Percentiles rank a stretch among this genome's conserved stretches.
phyloP scores from a whole-genome alignment of 2,888 invertebrate species.

The Incurvaria masculella region DNA sequence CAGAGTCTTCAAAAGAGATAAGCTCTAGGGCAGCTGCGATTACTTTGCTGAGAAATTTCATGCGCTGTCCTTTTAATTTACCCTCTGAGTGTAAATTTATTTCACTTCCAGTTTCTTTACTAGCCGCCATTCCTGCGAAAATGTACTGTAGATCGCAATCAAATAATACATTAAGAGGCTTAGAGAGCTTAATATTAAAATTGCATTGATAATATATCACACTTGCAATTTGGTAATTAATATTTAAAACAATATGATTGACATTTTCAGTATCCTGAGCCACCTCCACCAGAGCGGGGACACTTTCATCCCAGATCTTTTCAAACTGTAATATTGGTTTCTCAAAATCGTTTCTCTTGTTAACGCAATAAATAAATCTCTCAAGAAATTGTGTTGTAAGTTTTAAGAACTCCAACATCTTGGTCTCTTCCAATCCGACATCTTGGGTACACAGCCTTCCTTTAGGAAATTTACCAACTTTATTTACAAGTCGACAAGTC shows the following conservation, averaged over 20 bases:
- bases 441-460: conserved; percentile 79
- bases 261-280: conserved; percentile 74
- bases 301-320: conserved; percentile 65
- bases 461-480: conserved; percentile 80
- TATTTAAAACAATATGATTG: conserved; percentile 70
- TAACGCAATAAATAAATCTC: conserved; percentile 39
- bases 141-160: conserved; percentile 67
- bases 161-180: conserved; percentile 72
- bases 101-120: conserved; percentile 42
- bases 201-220: conserved; percentile 76
- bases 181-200: conserved; percentile 71
- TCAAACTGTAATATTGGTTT: conserved; percentile 52
- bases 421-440: conserved; percentile 64
- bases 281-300: conserved; percentile 70
- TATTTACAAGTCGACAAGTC: conserved; percentile 72
- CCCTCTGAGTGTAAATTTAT: conserved; percentile 65
- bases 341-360: conserved; percentile 30
- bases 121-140: conserved; percentile 43
- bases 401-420: conserved; percentile 51
- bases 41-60: conserved; percentile 70
- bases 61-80: conserved; percentile 63
- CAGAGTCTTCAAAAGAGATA: conserved; percentile 59
- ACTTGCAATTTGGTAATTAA: conserved; percentile 77
- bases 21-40: conserved; percentile 72
- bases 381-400: conserved; percentile 46